Conservation (phyloP, 1,140 invertebrate genomes). For the Cardiocondyla obscurior region DNA sequence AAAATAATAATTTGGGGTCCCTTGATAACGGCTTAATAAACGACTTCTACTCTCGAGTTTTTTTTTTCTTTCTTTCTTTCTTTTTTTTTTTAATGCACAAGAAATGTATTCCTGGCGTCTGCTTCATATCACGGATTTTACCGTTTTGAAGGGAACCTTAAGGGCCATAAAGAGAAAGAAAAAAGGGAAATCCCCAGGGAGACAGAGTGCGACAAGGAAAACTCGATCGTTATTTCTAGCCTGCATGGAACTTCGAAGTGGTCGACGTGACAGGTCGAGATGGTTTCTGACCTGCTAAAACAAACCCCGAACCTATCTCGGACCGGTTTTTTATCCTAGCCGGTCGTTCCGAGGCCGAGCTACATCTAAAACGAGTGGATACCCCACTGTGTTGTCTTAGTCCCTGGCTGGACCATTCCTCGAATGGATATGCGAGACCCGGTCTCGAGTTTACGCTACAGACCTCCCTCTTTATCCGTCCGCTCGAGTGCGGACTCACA, state of each 20-base stretch:
- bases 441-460: neutral
- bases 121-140: constrained; percentile 14
- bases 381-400: constrained; percentile 69
- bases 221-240: constrained; percentile 66
- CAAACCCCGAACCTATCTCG: constrained; percentile 71
- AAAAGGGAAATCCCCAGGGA: neutral
- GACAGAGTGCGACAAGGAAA: constrained; percentile 12
- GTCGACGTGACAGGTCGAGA: constrained; percentile 40
- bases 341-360: constrained; percentile 14
- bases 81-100: too few species aligned
- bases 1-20: neutral
- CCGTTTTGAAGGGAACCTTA: neutral
- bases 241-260: neutral
- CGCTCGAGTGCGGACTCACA: neutral
- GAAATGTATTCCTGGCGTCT: constrained; percentile 15
- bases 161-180: neutral
- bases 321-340: constrained; percentile 56
- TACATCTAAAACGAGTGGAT: constrained; percentile 42
- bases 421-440: constrained; percentile 2
- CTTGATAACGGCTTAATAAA: neutral
- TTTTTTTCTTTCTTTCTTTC: too few species aligned
- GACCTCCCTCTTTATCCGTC: neutral
- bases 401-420: constrained; percentile 45
- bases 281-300: constrained; percentile 74
- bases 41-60: neutral